A percentile compares a stretch with the other conserved stretches of the same genome.
Conservation (phyloP, 2,888 invertebrate species). For the Phortica okadai region DNA sequence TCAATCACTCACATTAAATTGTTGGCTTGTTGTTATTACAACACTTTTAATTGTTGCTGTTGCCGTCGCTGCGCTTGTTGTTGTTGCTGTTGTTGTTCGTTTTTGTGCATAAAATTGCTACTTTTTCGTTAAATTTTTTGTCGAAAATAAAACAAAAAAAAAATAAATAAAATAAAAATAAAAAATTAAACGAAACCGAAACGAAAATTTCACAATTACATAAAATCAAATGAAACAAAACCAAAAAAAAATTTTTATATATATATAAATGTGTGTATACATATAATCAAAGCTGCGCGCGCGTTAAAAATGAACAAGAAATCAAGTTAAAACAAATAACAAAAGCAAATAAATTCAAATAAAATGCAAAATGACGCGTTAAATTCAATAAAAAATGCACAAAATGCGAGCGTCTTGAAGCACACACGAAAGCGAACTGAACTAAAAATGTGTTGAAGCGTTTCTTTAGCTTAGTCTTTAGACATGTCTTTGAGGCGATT, state of each 20-base stretch:
- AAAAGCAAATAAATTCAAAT: not conserved
- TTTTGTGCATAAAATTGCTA: constrained; percentile 45
- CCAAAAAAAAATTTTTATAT: not conserved
- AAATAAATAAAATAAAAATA: not conserved
- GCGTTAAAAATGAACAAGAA: not conserved
- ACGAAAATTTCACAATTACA: constrained; percentile 25
- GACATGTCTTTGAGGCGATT: not conserved
- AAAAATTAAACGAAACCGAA: constrained; percentile 16
- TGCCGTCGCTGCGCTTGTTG: constrained; percentile 35
- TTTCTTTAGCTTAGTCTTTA: not conserved
- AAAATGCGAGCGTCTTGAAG: no score
- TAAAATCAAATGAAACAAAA: constrained; percentile 24
- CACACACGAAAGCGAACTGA: not conserved
- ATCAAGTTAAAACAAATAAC: constrained; percentile 14
- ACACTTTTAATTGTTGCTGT: constrained; percentile 25
- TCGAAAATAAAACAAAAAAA: constrained; percentile 11
- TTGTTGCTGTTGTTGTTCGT: constrained; percentile 41
- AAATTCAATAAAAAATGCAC: no score
- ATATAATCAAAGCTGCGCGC: not conserved
- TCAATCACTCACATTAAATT: constrained; percentile 19
- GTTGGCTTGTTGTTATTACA: constrained; percentile 23
- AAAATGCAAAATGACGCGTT: no score
- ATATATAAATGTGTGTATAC: no score
- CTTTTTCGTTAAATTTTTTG: constrained; percentile 20
- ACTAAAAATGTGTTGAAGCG: not conserved